Evolutionary conservation across 1,140 invertebrate species (phyloP).

Genomic region (Pomacea maculata): DNA sequence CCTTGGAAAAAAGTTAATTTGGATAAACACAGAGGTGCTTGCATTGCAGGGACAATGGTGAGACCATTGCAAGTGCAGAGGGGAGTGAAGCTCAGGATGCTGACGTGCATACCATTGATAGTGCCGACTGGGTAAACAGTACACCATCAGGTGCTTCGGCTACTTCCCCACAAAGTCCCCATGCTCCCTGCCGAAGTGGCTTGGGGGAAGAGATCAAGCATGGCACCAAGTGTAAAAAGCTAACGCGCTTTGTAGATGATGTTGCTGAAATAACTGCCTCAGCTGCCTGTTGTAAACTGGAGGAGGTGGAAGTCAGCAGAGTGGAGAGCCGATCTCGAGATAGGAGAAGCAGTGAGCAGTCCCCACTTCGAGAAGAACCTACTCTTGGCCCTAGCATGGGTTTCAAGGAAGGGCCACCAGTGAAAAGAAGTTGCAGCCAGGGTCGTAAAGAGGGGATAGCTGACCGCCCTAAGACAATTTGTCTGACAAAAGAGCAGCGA

Average conservation of each 20-base stretch:
- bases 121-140: background rate
- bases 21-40: background rate
- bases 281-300: constrained; percentile 1
- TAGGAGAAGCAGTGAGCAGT: background rate
- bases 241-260: constrained; percentile 19
- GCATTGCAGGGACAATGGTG: background rate
- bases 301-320: background rate
- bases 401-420: background rate
- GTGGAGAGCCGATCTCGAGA: background rate
- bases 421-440: background rate
- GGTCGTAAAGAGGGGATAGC: background rate
- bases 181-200: background rate
- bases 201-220: background rate
- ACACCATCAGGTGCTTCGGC: background rate
- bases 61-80: background rate
- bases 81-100: background rate
- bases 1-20: no score
- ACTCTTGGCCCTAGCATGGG: background rate
- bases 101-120: background rate
- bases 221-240: constrained; percentile 18
- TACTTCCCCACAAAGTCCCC: background rate
- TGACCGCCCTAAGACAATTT: background rate
- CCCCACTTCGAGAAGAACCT: background rate
- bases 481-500: background rate
- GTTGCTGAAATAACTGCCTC: no score